Conservation (phyloP, 2,888 invertebrate species). For the Brachylomia viminalis region DNA sequence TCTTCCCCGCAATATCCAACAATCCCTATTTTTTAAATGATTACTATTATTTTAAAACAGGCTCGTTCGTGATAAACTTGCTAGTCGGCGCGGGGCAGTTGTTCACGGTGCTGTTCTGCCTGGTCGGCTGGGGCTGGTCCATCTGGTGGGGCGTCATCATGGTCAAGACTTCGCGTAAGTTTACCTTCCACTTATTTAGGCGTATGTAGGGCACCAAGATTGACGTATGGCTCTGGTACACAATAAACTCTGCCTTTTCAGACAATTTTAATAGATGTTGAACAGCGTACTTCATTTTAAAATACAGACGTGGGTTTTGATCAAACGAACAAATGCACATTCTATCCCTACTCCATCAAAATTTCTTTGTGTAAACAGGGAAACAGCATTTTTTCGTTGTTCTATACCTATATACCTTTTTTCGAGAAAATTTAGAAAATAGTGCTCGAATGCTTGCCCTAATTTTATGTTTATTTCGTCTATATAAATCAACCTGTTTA, state of each 20-base stretch:
- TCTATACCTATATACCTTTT: not conserved
- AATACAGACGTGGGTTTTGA: not conserved
- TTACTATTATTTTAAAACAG: slow-evolving; percentile 67
- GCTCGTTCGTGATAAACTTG: slow-evolving; percentile 95
- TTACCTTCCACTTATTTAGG: not conserved
- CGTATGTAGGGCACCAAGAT: not conserved
- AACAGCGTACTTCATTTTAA: not conserved
- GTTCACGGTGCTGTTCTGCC: slow-evolving; percentile 98
- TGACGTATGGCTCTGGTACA: not conserved
- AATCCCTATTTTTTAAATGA: no score
- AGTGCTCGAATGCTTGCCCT: no score
- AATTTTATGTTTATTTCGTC: not conserved
- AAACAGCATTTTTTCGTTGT: not conserved
- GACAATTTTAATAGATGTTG: not conserved
- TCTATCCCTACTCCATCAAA: not conserved
- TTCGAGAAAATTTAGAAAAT: no score
- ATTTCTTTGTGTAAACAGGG: not conserved
- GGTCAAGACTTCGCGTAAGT: slow-evolving; percentile 96
- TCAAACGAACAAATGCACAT: not conserved
- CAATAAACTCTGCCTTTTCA: not conserved
- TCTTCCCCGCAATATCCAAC: no score
- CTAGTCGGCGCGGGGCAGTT: slow-evolving; percentile 97
- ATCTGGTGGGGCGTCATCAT: slow-evolving; percentile 99
- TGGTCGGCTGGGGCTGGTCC: slow-evolving; percentile 99
- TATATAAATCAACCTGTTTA: not conserved